Base-by-base conservation (phyloP, 1,140 invertebrate genomes). In the Cyclargus thomasi region DNA sequence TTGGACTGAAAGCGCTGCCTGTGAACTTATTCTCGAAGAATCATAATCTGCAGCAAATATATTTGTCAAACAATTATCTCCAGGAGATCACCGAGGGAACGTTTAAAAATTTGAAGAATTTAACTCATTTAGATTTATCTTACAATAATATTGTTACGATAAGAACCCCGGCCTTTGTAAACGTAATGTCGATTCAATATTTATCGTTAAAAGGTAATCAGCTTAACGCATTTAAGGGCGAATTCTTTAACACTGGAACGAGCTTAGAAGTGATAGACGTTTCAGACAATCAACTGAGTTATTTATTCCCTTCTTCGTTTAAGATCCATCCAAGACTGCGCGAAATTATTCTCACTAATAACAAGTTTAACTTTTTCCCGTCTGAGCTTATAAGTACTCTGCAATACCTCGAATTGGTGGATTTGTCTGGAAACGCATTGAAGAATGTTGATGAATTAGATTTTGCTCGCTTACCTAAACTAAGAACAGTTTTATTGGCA, bases 321-420 rank as follows among this genome's bases (percentile, higher is more conserved):
- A 93, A 94, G 77, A 95, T 96, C 66, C 95, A 97, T 85, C 94
- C 95, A 0, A 90, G 95, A 29, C 78, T 97, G 18, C 92, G 92
- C 59, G 88, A 92, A 80, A 93, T 97, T 10, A 92, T 92, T 63
- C 92, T 96, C 0, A 90, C 92, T 0, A 91, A 93, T 59, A 97
- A 97, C 84, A 93, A 94, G 79, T 95, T 97, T 70, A 94, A 94
- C 67, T 94, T 95, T 78, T 97, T 97, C 84, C 95, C 95, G 0
- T 94, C 95, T 11, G 96, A 97, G 82, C 91, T 96, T 53, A 93
- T 97, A 66, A 93, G 93, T 69, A 92, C 93, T 63, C 85, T 96
- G 62, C 95, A 96, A 80, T 95, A 94, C 77, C 83, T 97, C 23
- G 93, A 96, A 78, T 83, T 91, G 63, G 86, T 98, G 0, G 94